Base-by-base conservation (phyloP, 2,888 invertebrate species). In the Hydropsyche betteni region DNA sequence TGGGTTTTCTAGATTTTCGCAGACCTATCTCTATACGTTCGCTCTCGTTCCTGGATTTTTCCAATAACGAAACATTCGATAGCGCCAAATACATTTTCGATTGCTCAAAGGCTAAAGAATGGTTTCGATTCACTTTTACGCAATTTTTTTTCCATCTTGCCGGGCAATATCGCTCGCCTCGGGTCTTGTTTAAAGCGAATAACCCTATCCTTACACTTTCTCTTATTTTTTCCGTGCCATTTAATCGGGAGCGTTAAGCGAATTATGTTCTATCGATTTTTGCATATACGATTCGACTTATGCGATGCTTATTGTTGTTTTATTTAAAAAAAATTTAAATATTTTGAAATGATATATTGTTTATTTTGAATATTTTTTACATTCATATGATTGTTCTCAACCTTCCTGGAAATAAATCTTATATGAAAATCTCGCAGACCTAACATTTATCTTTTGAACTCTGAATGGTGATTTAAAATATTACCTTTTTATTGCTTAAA, bases 11-110 rank as follows among this genome's bases (percentile, higher is more conserved):
- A 64, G 64, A 64, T 64, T 64, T 64, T n/a, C 64, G 58, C 64
- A 34, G 34, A 64, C 36, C 64, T 64, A 8, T 8, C 24, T 14
- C 58, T 58, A 14, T 58, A 24, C 24, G 24, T 24, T 24, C 24
- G 24, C 2, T 24, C 24, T 24, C 24, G 14, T 58, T 16, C 58
- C 24, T 64, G 64, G 64, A 64, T 36, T 64, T 36, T 64, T 36
- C 36, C 64, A 64, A 64, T 64, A 36, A 36, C 64, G 64, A 36
- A 64, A 64, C 64, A 64, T 64, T 64, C 64, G 64, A 64, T 64
- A 64, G 64, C 64, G 64, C 36, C 64, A 64, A 64, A 64, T 64
- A 64, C 64, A 64, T 64, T 64, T 64, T 64, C 64, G 64, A 64
- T 34, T 64, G 64, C 64, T 64, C 64, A 64, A 64, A 64, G 64